Conservation (phyloP, 2,797 vertebrate genomes). For the Betta splendens region DNA sequence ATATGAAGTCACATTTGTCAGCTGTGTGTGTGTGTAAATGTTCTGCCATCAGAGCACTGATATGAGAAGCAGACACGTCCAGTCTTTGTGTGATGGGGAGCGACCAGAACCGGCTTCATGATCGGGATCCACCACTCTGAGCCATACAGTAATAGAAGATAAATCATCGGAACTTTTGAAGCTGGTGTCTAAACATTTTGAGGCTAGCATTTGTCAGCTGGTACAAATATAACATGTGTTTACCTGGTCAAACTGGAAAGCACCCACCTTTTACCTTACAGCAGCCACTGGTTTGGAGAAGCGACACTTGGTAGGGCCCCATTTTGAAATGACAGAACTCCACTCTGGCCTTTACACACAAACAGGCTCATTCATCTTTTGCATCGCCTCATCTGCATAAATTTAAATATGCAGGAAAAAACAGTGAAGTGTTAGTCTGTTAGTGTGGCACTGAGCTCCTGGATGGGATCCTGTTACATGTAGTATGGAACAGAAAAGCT, state of each 20-base stretch:
- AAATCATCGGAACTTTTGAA: constrained; percentile 12
- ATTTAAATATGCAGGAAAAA: constrained; percentile 59
- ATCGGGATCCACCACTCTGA: neutral
- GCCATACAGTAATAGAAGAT: neutral
- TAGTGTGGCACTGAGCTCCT: constrained; percentile 36
- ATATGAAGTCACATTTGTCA: constrained; percentile 12
- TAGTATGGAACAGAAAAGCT: constrained; percentile 63
- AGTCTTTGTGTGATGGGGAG: neutral
- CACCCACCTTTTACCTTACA: neutral
- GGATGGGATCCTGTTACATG: constrained; percentile 45
- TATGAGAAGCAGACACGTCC: constrained; percentile 2
- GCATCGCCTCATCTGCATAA: constrained; percentile 54
- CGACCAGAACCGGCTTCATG: neutral
- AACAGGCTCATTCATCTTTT: constrained; percentile 60
- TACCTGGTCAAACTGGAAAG: neutral
- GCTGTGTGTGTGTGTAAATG: constrained; percentile 8
- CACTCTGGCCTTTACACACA: constrained; percentile 34
- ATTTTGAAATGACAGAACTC: constrained; percentile 3
- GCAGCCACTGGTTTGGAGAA: neutral
- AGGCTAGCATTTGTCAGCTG: neutral
- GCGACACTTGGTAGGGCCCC: neutral
- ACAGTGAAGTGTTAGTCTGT: constrained; percentile 60
- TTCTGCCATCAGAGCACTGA: constrained; percentile 13
- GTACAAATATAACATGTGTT: neutral
- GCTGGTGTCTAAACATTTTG: neutral